Base-by-base conservation (phyloP, 2,888 invertebrate genomes). In the Chorisops tibialis region DNA sequence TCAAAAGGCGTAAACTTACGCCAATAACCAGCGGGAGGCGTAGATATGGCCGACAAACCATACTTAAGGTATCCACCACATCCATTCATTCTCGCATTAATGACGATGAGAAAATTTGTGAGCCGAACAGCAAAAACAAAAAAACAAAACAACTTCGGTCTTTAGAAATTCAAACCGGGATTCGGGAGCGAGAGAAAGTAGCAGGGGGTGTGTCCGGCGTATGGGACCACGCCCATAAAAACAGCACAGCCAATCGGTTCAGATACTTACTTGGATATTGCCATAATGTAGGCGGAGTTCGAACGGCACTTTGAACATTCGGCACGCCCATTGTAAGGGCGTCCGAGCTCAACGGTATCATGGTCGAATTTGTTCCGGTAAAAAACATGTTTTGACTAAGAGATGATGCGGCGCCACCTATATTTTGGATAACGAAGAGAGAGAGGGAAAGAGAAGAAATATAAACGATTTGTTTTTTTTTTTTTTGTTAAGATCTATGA, bases 201-300 rank as follows among this genome's bases (percentile, higher is more conserved):
- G 37, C 7, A 6, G 6, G n/a, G n/a, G 6, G 37, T 6, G 37
- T 9, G 11, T 37, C 7, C 6, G 37, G 37, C 22, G 4, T 12
- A 48, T 22, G 3, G 16, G n/a, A 30, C 7, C n/a, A 24, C 22
- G 5, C 16, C 49, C 49, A 12, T 2, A 5, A 11, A 3, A 9
- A 11, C 9, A 16, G 45, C 9, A 19, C 45, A 16, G 5, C 45
- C 45, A 16, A 45, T 11, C 3, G 12, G 51, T 50, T 16, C 9
- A 19, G 56, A 30, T 60, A 83, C 85, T 85, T 82, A 84, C 85
- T 81, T 70, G 89, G 89, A 82, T 91, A 91, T 80, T 89, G 89
- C 89, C 90, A 91, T 74, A 89, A 83, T 61, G 89, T 85, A 59
- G 87, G 85, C 73, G 87, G 82, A 73, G 85, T 82, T 69, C 86